Percentiles rank a stretch among this genome's conserved stretches.
Conservation (phyloP, 2,797 vertebrate species). For the Crenichthys baileyi region DNA sequence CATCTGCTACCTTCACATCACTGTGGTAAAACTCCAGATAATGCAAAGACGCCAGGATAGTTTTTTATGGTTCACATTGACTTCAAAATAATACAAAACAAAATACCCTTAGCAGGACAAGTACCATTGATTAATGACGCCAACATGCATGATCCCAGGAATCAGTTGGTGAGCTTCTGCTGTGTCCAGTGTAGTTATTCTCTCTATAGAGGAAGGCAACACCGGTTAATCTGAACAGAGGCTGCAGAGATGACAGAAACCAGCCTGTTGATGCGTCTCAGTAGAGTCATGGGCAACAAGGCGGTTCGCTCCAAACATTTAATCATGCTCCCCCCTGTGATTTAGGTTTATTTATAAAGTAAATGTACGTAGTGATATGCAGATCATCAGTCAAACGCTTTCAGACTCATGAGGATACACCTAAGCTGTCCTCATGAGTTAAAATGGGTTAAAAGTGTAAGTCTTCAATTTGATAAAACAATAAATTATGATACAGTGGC, state of each 20-base stretch:
- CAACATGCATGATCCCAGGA: slow-evolving; percentile 45
- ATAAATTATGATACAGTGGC: slow-evolving; percentile 69
- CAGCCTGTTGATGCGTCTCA: background rate
- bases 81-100: slow-evolving; percentile 15
- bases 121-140: slow-evolving; percentile 69
- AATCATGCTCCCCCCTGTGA: background rate
- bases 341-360: slow-evolving; percentile 21
- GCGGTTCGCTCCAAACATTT: background rate
- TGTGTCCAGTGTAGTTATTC: slow-evolving; percentile 39
- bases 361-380: slow-evolving; percentile 34
- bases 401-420: slow-evolving; percentile 7
- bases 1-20: slow-evolving; percentile 82
- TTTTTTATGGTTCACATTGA: slow-evolving; percentile 59
- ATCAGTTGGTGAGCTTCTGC: slow-evolving; percentile 10
- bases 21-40: slow-evolving; percentile 51
- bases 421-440: slow-evolving; percentile 1
- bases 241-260: slow-evolving; percentile 2
- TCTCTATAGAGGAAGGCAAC: slow-evolving; percentile 33
- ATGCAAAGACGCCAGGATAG: slow-evolving; percentile 37
- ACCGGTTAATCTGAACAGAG: slow-evolving; percentile 19
- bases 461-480: slow-evolving; percentile 60
- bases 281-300: slow-evolving; percentile 6
- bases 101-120: slow-evolving; percentile 38
- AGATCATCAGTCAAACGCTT: slow-evolving; percentile 13
- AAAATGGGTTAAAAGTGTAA: slow-evolving; percentile 49